phyloP scores from a whole-genome alignment of 2,113 vertebrate species.

The Cavia aperea region DNA sequence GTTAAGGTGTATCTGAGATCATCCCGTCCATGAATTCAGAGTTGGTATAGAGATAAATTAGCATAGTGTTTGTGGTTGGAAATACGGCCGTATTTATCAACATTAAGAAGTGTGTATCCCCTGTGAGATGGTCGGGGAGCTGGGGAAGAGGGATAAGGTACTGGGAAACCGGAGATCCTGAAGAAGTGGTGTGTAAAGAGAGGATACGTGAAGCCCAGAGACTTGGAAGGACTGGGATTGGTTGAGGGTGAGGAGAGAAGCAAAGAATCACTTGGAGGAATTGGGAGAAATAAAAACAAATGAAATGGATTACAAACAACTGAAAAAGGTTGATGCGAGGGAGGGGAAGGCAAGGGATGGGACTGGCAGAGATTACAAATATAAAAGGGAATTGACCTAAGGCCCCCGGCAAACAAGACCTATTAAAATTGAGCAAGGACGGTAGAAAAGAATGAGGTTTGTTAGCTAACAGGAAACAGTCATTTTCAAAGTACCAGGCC shows the following conservation, averaged over 20 bases:
- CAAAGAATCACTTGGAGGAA: neutral
- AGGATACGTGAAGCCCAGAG: neutral
- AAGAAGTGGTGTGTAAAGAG: neutral
- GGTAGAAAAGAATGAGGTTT: neutral
- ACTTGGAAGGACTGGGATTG: neutral
- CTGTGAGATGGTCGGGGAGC: neutral
- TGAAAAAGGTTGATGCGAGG: neutral
- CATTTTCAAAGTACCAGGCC: neutral
- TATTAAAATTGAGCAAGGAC: neutral
- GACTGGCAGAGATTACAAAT: neutral
- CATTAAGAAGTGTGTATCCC: neutral
- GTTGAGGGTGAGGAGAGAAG: neutral
- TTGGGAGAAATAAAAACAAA: neutral
- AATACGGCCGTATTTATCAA: neutral
- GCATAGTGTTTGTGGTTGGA: neutral
- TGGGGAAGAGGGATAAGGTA: neutral
- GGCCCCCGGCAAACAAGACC: neutral
- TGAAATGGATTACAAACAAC: neutral
- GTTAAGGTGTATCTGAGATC: neutral
- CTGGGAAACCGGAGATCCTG: neutral
- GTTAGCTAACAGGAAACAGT: slow-evolving; percentile 40
- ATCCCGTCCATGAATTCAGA: neutral
- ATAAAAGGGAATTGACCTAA: neutral
- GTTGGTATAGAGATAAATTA: neutral
- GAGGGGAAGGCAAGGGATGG: neutral